Evolutionary conservation across 1,140 invertebrate species (phyloP).

Genomic region (Meloidogyne floridensis): DNA sequence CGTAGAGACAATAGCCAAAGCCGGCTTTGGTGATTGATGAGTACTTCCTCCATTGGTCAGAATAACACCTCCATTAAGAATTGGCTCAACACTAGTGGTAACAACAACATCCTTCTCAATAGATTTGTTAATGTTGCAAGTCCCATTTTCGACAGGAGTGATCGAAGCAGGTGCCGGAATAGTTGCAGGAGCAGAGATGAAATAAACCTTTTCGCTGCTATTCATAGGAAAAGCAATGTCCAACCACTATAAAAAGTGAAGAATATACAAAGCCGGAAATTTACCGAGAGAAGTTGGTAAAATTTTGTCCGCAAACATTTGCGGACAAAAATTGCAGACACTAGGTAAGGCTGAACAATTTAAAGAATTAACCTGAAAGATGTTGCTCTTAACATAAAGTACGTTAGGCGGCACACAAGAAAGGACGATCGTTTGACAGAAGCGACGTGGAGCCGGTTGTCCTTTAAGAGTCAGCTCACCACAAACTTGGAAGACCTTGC

Average conservation of each 20-base stretch:
- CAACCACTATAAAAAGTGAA: slow-evolving; percentile 28
- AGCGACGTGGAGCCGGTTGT: slow-evolving; percentile 23
- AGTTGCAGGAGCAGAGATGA: slow-evolving; percentile 12
- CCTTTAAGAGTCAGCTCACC: slow-evolving; percentile 34
- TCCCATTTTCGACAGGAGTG: slow-evolving; percentile 7
- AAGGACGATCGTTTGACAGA: slow-evolving; percentile 38
- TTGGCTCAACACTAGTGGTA: slow-evolving; percentile 1
- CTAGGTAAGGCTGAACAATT: no score
- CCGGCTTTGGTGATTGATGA: background rate
- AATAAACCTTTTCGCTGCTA: slow-evolving; percentile 14
- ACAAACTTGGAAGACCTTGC: slow-evolving; percentile 37
- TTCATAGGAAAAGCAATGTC: slow-evolving; percentile 30
- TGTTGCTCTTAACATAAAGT: slow-evolving; percentile 38
- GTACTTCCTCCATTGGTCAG: background rate
- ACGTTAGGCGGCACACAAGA: slow-evolving; percentile 29
- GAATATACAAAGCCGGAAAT: no score
- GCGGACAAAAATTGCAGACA: background rate
- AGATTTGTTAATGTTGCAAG: background rate
- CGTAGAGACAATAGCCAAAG: background rate
- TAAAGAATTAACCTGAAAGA: slow-evolving; percentile 26
- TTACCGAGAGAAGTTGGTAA: background rate
- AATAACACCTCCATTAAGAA: slow-evolving; percentile 17
- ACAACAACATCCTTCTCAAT: slow-evolving; percentile 15
- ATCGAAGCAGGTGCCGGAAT: background rate
- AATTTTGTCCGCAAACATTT: background rate